These are phyloP conservation scores for Tetramorium parvispinum DNA, from an alignment of 1,140 invertebrate genomes.

Conservation along the genomic window DNA sequence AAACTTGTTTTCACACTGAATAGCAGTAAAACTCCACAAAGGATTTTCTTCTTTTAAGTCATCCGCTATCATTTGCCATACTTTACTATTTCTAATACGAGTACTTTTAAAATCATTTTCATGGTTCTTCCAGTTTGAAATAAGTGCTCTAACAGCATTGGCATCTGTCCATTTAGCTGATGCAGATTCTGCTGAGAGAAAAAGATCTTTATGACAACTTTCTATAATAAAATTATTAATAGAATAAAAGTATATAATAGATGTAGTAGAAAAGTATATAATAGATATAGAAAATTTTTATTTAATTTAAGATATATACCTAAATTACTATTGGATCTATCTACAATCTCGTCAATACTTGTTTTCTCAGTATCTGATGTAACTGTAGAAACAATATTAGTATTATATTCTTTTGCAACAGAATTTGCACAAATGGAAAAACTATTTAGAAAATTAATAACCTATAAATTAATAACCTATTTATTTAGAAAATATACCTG, in stretches of 20 bases:
- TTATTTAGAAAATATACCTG: neutral
- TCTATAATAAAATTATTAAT: neutral
- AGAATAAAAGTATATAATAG: no score
- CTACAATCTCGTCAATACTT: neutral
- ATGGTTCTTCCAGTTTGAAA: neutral
- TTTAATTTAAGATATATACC: conserved; percentile 5
- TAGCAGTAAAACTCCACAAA: neutral
- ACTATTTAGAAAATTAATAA: neutral
- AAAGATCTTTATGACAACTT: neutral
- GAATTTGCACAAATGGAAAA: neutral
- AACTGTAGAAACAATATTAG: neutral
- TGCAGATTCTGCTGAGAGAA: neutral
- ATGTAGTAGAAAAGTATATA: no score
- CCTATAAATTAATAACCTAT: conserved; percentile 1
- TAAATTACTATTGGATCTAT: neutral
- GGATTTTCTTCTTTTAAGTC: conserved; percentile 20
- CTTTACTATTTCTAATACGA: neutral
- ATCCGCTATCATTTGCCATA: conserved; percentile 16
- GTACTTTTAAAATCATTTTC: conserved; percentile 19
- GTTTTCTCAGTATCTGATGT: conserved; percentile 7
- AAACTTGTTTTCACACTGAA: conserved; percentile 10
- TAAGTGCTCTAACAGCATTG: conserved; percentile 19
- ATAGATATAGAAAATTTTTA: neutral
- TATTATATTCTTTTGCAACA: neutral
- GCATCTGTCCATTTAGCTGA: neutral